Base-by-base conservation (phyloP, 2,888 invertebrate genomes). In the Omphaloscelis lunosa region DNA sequence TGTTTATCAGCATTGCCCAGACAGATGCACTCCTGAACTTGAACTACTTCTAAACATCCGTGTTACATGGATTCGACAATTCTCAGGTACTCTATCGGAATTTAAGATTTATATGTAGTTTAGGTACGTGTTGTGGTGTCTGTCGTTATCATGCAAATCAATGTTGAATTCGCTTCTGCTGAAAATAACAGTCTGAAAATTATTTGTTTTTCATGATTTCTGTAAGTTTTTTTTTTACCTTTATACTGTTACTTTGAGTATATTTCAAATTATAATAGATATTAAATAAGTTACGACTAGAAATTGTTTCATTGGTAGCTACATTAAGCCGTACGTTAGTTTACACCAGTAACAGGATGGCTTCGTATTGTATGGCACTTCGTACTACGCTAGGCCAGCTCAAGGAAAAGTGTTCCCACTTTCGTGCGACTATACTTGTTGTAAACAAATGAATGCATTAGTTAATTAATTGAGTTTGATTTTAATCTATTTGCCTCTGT, bases 21-120 rank as follows among this genome's bases (percentile, higher is more conserved):
- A 56, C 62, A 3, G 27, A n/a, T n/a, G 48, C 34, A 51, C 41
- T 27, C 23, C 29, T 77, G 41, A 29, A 41, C 53, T 62, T 75
- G 61, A 61, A 66, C 61, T 65, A 20, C 23, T 23, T 39, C 58
- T 27, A 15, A 34, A 5, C 29, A 56, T 56, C 23, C n/a, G 17
- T 27, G n/a, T 45, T 29, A 41, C n/a, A 8, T 41, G 17, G 9
- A 41, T 23, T 20, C n/a, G 23, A 56, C 12, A 15, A 29, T 23
- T 9, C 17, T 23, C 41, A 29, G 29, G 12, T 51, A 51, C 29
- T 29, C 29, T 48, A 56, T 41, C 15, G 12, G 45, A 12, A 56
- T 27, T 17, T 48, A 15, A 29, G 9, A 8, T 67, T 66, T 67
- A 6, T 53, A 53, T 53, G 34, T 39, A n/a, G 39, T 1, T 56